Conservation (phyloP, 2,113 vertebrate species). For the Lasiurus borealis region DNA sequence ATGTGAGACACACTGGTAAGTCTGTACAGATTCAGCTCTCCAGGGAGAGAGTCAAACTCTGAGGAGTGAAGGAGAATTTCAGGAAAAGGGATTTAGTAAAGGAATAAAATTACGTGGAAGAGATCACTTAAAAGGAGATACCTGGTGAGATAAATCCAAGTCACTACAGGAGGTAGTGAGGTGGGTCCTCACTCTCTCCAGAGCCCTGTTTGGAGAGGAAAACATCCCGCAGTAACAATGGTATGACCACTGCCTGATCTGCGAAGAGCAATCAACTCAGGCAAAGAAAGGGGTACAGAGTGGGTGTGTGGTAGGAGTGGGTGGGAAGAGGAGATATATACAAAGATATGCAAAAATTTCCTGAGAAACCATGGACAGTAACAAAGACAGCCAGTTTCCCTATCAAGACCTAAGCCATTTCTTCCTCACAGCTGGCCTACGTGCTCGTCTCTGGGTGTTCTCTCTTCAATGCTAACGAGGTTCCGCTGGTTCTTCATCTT, state of each 20-base stretch:
- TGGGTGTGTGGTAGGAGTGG: not conserved
- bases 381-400: not conserved
- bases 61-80: not conserved
- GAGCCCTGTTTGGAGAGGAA: not conserved
- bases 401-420: not conserved
- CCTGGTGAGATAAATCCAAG: not conserved
- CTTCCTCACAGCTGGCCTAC: not conserved
- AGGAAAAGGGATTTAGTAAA: not conserved
- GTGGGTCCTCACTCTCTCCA: no score
- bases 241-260: not conserved
- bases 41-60: not conserved
- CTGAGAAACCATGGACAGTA: not conserved
- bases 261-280: not conserved
- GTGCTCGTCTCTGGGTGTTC: not conserved
- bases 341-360: not conserved
- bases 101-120: not conserved
- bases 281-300: no score
- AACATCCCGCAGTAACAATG: not conserved
- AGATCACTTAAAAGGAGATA: not conserved
- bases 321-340: not conserved
- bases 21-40: not conserved
- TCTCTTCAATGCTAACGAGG: not conserved
- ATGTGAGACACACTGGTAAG: not conserved
- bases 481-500: slow-evolving; percentile 18
- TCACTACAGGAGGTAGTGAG: not conserved